Evolutionary conservation across 2,888 invertebrate species (phyloP).

Genomic region (Didymodactylos carnosus): DNA sequence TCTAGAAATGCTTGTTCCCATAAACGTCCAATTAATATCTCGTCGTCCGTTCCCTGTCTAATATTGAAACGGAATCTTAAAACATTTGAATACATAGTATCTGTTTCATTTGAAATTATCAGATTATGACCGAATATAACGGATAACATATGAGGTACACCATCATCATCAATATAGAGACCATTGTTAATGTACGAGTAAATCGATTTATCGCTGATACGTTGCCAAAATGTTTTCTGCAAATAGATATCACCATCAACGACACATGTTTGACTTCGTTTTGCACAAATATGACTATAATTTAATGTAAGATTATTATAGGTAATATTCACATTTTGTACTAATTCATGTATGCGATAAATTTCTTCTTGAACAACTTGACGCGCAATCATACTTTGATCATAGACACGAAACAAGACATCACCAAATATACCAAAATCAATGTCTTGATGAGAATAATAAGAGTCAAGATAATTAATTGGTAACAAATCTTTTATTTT

Average conservation of each 20-base stretch:
- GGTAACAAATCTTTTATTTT: background rate
- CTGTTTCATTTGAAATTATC: background rate
- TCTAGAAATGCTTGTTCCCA: constrained; percentile 6
- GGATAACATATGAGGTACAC: background rate
- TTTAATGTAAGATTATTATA: constrained; percentile 11
- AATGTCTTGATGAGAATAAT: constrained; percentile 8
- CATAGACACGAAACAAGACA: background rate
- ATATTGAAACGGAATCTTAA: constrained; percentile 10
- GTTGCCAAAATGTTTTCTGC: constrained; percentile 7
- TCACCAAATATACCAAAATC: constrained; percentile 14
- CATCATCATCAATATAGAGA: background rate
- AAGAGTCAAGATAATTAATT: background rate
- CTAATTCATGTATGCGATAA: background rate
- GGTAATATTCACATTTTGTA: background rate
- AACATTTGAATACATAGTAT: background rate
- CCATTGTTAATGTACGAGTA: background rate
- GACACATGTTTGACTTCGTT: constrained; percentile 16
- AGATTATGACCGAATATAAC: constrained; percentile 5
- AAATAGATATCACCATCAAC: constrained; percentile 17
- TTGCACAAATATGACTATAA: constrained; percentile 19
- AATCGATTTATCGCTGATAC: background rate
- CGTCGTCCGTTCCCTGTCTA: background rate
- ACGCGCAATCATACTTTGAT: background rate
- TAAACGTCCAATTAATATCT: background rate
- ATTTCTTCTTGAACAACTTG: background rate